Evolutionary conservation across 2,797 vertebrate genomes (phyloP), one percentile per base, ranked within the genome.

Genomic region (Acrossocheilus wenchowensis): DNA sequence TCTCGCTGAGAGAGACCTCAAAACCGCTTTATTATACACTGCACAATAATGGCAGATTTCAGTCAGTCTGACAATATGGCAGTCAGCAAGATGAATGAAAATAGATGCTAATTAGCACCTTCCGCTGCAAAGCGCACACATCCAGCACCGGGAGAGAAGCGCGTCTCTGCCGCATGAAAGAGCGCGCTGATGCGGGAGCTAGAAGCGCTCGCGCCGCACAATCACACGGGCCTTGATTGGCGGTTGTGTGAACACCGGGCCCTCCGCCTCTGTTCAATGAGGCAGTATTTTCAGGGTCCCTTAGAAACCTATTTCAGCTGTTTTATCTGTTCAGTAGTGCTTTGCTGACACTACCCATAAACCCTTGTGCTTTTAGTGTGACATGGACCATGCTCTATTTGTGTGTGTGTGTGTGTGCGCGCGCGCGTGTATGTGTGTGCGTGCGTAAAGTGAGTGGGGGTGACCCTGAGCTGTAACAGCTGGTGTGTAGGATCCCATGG

Each of bases 291-390:
- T 77, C 82, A 85, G 87, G 83, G 79, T 85, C 87, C 83, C 83
- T 77, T 57, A 69, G 83, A 88, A 84, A 85, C 87, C 87, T 77
- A 88, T 88, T 84, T 88, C 78, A 81, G 83, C 83, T 88, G 83
- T 82, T 88, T 88, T 85, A 88, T 88, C 87, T 88, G 62, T 85
- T 62, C 79, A 78, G 73, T 78, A 82, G 78, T 48, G 87, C 83
- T 88, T 75, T 85, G 73, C 78, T 88, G 83, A 85, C 83, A 88
- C 87, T 81, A 88, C 69, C 83, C 87, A 88, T 88, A 88, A 88
- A 88, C 78, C 83, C 87, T 88, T 80, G 69, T 85, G 83, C 83
- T 86, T 78, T 88, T 82, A 88, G 87, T 81, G 78, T 88, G 87
- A 85, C 83, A 77, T 75, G 64, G 52, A 81, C 87, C 87, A 68